Evolutionary conservation across 1,140 invertebrate genomes (phyloP).

Genomic region (Geopemphigus sp.): DNA sequence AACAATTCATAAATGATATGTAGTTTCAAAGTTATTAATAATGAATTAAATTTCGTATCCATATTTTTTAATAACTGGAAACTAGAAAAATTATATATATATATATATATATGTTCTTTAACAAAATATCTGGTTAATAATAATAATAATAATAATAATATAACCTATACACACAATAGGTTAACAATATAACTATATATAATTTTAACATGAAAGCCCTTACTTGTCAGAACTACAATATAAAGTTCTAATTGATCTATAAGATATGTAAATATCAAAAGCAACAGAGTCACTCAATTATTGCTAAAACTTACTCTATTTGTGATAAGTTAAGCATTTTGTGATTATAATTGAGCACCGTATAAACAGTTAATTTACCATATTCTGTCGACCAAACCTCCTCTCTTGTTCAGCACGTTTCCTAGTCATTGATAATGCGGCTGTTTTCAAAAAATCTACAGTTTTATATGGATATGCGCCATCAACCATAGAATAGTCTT

Average conservation of each 20-base stretch:
- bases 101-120: slow-evolving; percentile 7
- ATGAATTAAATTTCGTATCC: background rate
- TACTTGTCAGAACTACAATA: background rate
- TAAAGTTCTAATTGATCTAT: slow-evolving; percentile 30
- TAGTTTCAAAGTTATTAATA: background rate
- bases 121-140: background rate
- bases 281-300: background rate
- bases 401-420: slow-evolving; percentile 70
- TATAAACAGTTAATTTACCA: slow-evolving; percentile 36
- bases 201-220: slow-evolving; percentile 22
- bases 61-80: background rate
- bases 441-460: slow-evolving; percentile 87
- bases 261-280: slow-evolving; percentile 26
- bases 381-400: slow-evolving; percentile 53
- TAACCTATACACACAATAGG: background rate
- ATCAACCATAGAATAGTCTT: slow-evolving; percentile 43
- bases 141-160: slow-evolving; percentile 10
- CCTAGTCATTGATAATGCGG: slow-evolving; percentile 83
- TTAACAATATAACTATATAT: slow-evolving; percentile 6
- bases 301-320: slow-evolving; percentile 13
- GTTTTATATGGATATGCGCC: slow-evolving; percentile 75
- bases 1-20: slow-evolving; percentile 4
- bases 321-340: slow-evolving; percentile 18
- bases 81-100: background rate
- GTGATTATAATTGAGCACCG: slow-evolving; percentile 31